These are phyloP conservation scores for Aurelia aurita complex sp. Pacific DNA, from an alignment of 30 jellyfish, hydroid and myxozoan genomes.

Conservation along the genomic window DNA sequence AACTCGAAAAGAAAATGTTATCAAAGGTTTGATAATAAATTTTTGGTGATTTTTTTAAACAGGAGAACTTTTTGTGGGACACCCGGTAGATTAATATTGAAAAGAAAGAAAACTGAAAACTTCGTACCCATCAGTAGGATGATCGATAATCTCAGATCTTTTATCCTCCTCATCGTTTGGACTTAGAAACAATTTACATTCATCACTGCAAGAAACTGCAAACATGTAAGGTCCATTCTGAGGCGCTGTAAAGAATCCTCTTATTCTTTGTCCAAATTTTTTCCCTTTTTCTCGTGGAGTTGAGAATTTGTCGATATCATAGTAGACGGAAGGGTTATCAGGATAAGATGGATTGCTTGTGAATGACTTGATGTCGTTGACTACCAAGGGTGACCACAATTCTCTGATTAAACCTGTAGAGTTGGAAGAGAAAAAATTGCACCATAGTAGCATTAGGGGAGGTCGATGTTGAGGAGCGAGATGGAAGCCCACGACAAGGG, in stretches of 20 bases:
- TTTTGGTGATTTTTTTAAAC: too few species aligned
- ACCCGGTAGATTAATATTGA: too few species aligned
- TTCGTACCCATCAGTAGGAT: conserved; percentile 75
- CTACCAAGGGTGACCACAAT: conserved; percentile 78
- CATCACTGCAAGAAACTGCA: conserved; percentile 96
- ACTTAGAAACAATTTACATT: conserved; percentile 84
- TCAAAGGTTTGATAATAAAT: too few species aligned
- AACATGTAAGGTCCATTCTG: conserved; percentile 91
- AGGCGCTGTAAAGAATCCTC: conserved; percentile 92
- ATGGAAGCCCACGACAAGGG: neutral
- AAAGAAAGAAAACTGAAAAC: too few species aligned
- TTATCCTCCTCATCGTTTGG: conserved; percentile 81
- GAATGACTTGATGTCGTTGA: conserved; percentile 62
- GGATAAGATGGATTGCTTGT: conserved; percentile 73
- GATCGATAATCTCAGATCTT: conserved; percentile 67
- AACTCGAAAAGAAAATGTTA: too few species aligned
- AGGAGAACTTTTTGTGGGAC: too few species aligned
- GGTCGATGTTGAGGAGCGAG: neutral
- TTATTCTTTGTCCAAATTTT: conserved; percentile 83
- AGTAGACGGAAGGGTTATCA: conserved; percentile 55
- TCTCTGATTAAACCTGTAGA: conserved; percentile 80
- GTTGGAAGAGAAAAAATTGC: too few species aligned
- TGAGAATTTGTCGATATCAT: conserved; percentile 75
- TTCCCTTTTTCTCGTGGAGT: conserved; percentile 87
- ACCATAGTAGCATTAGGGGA: too few species aligned